These are phyloP conservation scores for Hypena proboscidalis DNA, from an alignment of 2,888 invertebrate species.

Conservation along the genomic window DNA sequence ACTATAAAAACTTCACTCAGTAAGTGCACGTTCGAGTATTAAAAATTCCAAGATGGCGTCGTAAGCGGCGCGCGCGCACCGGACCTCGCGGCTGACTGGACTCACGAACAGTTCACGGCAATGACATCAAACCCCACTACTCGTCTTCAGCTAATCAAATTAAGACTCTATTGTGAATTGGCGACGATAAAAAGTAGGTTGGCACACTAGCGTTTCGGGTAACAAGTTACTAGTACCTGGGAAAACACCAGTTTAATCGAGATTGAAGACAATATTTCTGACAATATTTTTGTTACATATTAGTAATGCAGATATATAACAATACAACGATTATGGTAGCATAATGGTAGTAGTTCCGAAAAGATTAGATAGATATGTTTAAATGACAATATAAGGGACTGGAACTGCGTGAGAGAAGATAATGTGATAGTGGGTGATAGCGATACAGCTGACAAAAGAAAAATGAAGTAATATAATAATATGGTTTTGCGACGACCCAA, in stretches of 20 bases:
- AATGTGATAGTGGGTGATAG: no score
- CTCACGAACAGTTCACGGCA: conserved; percentile 63
- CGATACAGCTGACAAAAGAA: no score
- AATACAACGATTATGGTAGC: no score
- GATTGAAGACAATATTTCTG: conserved; percentile 29
- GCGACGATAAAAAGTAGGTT: conserved; percentile 38
- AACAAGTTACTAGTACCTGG: conserved; percentile 65
- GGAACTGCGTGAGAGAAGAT: no score
- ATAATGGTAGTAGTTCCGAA: no score
- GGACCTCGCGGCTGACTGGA: conserved; percentile 73
- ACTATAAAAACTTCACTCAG: conserved; percentile 32
- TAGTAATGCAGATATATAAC: conserved; percentile 10
- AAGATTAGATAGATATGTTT: no score
- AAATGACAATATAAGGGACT: no score
- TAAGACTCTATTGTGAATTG: conserved; percentile 35
- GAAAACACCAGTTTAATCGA: conserved; percentile 66
- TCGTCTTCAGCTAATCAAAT: conserved; percentile 29
- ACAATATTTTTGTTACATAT: conserved; percentile 7
- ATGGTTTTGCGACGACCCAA: no score
- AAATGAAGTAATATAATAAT: no score
- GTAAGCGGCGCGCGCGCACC: conserved; percentile 57
- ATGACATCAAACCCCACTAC: conserved; percentile 66
- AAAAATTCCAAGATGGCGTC: conserved; percentile 52
- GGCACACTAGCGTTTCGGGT: conserved; percentile 37
- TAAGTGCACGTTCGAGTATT: conserved; percentile 30